These are phyloP conservation scores for Hesperia comma DNA, from an alignment of 2,888 invertebrate genomes.

Conservation along the genomic window DNA sequence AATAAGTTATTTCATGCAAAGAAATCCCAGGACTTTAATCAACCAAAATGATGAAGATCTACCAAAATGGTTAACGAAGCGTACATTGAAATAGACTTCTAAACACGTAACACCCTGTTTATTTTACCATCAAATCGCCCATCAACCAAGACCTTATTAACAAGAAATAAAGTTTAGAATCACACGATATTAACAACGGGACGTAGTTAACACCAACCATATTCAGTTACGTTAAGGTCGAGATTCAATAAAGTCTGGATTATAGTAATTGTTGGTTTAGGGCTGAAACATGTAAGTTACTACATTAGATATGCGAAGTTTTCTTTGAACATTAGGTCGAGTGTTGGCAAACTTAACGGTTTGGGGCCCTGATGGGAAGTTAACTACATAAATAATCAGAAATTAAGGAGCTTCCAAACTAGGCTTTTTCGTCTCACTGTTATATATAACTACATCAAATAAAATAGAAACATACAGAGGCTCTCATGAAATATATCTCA, in stretches of 20 bases:
- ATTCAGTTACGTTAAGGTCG: neutral
- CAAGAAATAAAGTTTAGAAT: constrained; percentile 15
- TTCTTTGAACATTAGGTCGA: constrained; percentile 29
- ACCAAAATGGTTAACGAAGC: neutral
- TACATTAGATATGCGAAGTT: constrained; percentile 33
- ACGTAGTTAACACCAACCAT: neutral
- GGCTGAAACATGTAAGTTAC: constrained; percentile 15
- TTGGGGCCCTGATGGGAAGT: constrained; percentile 13
- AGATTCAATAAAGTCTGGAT: neutral
- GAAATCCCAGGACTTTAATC: neutral
- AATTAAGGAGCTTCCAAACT: neutral
- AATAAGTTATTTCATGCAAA: too few species aligned
- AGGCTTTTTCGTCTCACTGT: too few species aligned
- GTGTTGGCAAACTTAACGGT: constrained; percentile 21
- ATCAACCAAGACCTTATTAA: neutral
- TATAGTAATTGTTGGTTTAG: constrained; percentile 23
- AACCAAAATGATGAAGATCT: neutral
- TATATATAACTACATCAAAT: too few species aligned
- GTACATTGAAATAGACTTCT: neutral
- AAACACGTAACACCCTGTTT: constrained; percentile 2
- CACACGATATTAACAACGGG: neutral
- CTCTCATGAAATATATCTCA: too few species aligned
- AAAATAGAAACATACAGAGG: too few species aligned
- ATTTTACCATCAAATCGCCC: neutral
- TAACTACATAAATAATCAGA: constrained; percentile 4